phyloP scores from a whole-genome alignment of 2,797 vertebrate genomes.

The Lacerta viridis region DNA sequence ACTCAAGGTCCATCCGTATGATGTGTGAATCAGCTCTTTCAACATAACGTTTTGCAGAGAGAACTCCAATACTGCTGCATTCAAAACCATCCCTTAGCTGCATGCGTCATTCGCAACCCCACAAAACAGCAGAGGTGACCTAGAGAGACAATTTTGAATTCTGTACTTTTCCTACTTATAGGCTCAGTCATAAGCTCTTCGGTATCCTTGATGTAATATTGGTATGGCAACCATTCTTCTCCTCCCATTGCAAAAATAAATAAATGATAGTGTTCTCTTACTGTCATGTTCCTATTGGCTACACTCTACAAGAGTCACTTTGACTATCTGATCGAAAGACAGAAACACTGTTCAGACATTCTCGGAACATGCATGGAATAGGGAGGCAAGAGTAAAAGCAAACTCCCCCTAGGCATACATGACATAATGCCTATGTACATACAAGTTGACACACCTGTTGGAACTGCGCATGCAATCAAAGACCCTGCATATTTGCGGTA shows the following conservation, averaged over 20 bases:
- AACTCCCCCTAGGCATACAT: not conserved
- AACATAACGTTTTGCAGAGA: not conserved
- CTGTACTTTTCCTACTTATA: not conserved
- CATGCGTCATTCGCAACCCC: not conserved
- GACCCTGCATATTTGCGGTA: too few species aligned
- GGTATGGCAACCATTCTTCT: not conserved
- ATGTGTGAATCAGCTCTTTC: slow-evolving; percentile 32
- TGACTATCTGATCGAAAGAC: not conserved
- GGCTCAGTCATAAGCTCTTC: not conserved
- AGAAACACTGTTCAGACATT: not conserved
- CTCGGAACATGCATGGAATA: not conserved
- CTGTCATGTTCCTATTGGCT: not conserved
- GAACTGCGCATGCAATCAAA: not conserved
- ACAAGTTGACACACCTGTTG: not conserved
- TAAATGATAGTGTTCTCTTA: not conserved
- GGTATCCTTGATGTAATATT: not conserved
- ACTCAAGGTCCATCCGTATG: slow-evolving; percentile 4
- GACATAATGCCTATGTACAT: not conserved
- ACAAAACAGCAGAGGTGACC: not conserved
- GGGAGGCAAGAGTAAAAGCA: not conserved
- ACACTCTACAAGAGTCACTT: not conserved
- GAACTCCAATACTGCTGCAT: not conserved
- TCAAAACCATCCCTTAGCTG: not conserved
- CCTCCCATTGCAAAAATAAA: not conserved
- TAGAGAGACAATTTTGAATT: not conserved